Evolutionary conservation across 2,888 invertebrate species (phyloP), one percentile per base, ranked within the genome.

Genomic region (Branchipolynoe longqiensis): DNA sequence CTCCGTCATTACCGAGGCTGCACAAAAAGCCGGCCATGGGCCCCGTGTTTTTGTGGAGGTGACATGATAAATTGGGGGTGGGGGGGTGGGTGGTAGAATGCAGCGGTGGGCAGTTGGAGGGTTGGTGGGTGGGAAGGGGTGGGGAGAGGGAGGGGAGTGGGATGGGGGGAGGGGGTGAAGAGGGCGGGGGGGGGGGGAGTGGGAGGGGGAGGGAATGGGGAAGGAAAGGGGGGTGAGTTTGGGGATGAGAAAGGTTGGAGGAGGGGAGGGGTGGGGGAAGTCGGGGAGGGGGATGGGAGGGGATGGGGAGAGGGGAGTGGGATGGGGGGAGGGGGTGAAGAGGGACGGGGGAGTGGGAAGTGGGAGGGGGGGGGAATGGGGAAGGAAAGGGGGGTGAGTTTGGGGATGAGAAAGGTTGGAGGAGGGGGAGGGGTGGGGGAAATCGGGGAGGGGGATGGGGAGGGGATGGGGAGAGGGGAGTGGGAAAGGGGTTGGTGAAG

Each of bases 41-140:
- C 36, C 3, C 4, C 38, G 8, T 33, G 22, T 58, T 69, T 33
- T 36, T 12, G 36, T 25, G 1, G 62, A n/a, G 69, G 38, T 69
- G 69, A 69, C 69, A 69, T 69, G 69, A 38, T 69, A 69, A 69
- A 69, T 69, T 69, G 69, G 38, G 38, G 69, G 38, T 18, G 38
- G 38, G 8, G 33, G 38, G 38, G 36, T n/a, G 4, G n/a, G n/a
- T 8, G 48, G 18, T 48, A 18, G 8, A 18, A 8, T 8, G 48
- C 18, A 48, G 48, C 31, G 25, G 62, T 31, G 3, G 18, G 62
- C 18, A 62, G 62, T 31, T 28, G 12, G 25, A 28, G 31, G 62
- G 62, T 62, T n/a, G 28, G 28, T 1, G 62, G 62, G 14, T 4
- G 14, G 25, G 59, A 59, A 59, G 28, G 62, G 56, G 3, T 56